A percentile compares a stretch with the other conserved stretches of the same genome.
These are phyloP conservation scores for Callyntrura guangdongensis DNA, from an alignment of 2,888 invertebrate species.

Conservation along the genomic window DNA sequence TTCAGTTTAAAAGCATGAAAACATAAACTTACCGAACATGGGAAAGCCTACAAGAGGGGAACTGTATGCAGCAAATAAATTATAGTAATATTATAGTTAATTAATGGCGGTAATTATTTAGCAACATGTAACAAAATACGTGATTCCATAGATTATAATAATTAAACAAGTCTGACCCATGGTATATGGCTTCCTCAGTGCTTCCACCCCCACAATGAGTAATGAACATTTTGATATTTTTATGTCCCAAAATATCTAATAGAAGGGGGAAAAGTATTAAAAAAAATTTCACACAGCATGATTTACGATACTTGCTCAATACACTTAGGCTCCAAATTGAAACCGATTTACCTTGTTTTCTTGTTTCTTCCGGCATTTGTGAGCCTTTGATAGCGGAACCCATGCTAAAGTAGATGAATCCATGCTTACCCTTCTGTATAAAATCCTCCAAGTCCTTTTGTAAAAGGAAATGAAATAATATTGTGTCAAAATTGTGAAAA, in stretches of 20 bases:
- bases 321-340: too few species aligned
- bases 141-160: too few species aligned
- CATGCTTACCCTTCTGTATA: conserved; percentile 74
- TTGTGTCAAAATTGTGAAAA: too few species aligned
- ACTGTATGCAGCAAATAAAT: neutral
- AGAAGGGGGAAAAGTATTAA: too few species aligned
- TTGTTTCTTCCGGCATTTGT: conserved; percentile 85
- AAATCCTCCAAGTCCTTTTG: conserved; percentile 81
- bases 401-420: conserved; percentile 80
- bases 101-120: neutral
- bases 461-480: too few species aligned
- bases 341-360: too few species aligned
- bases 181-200: conserved; percentile 52
- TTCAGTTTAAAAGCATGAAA: too few species aligned
- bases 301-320: too few species aligned
- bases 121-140: too few species aligned
- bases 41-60: conserved; percentile 74
- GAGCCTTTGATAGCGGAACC: conserved; percentile 72
- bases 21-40: conserved; percentile 31
- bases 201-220: conserved; percentile 89
- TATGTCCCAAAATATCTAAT: conserved; percentile 87
- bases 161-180: too few species aligned
- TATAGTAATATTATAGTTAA: neutral
- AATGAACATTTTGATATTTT: conserved; percentile 88
- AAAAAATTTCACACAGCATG: too few species aligned